A percentile compares a stretch with the other conserved stretches of the same genome.
These are phyloP conservation scores for Hypotaenidia okinawae DNA, from an alignment of 2,797 vertebrate genomes.

Conservation along the genomic window DNA sequence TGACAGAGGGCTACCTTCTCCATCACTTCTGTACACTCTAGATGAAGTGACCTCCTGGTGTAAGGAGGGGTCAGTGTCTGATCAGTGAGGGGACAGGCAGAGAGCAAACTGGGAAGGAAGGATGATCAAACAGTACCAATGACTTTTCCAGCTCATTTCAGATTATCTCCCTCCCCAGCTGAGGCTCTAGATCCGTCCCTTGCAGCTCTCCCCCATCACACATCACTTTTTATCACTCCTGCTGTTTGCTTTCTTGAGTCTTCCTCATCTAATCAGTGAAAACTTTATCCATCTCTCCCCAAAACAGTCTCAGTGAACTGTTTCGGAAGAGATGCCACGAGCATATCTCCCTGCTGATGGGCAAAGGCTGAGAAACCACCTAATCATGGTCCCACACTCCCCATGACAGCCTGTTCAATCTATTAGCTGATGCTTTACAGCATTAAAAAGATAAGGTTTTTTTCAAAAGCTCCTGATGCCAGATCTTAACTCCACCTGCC, in stretches of 20 bases:
- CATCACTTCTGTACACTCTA: not conserved
- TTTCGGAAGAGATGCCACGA: not conserved
- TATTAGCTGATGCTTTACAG: not conserved
- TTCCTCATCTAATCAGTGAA: not conserved
- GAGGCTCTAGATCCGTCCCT: not conserved
- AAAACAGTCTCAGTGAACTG: not conserved
- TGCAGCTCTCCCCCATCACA: not conserved
- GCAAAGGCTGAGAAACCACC: not conserved
- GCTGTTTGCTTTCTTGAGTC: not conserved
- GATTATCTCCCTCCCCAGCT: not conserved
- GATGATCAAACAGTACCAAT: not conserved
- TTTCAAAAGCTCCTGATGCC: not conserved
- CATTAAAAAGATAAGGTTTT: conserved; percentile 8
- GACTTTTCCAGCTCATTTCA: conserved; percentile 16
- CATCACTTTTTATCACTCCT: not conserved
- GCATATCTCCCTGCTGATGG: conserved; percentile 37
- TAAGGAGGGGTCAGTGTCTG: not conserved
- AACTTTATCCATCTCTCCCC: not conserved
- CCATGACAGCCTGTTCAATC: not conserved
- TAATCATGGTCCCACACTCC: not conserved
- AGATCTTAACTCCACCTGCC: conserved; percentile 18
- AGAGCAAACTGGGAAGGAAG: not conserved
- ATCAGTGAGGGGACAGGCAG: not conserved
- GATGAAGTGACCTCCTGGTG: not conserved
- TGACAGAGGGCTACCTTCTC: too few species aligned